Evolutionary conservation across 2,113 vertebrate species (phyloP).

Genomic region (Passer domesticus): DNA sequence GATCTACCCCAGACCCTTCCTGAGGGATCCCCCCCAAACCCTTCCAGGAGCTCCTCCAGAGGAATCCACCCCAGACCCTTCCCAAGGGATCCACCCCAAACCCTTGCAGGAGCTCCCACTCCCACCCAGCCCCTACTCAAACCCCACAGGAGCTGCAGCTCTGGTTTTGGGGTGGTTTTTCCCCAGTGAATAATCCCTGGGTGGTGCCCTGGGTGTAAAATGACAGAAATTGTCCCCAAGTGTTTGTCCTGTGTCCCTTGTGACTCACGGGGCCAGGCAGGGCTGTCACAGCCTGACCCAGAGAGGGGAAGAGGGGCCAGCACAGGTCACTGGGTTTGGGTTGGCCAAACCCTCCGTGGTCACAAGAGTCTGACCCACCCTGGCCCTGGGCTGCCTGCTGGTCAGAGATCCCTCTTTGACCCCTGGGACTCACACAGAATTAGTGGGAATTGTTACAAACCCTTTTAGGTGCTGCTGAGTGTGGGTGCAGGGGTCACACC

Average conservation of each 20-base stretch:
- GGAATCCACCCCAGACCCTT: neutral
- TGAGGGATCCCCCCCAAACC: neutral
- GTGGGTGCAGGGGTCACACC: too few species aligned
- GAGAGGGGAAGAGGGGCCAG: neutral
- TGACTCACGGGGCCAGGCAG: neutral
- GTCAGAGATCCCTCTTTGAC: fast-evolving
- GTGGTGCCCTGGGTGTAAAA: neutral
- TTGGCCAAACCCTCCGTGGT: neutral
- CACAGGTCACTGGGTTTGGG: fast-evolving
- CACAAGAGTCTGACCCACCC: neutral
- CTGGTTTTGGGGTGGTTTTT: neutral
- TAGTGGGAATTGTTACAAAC: too few species aligned
- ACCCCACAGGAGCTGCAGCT: neutral
- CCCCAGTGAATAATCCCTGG: neutral
- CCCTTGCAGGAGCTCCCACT: neutral
- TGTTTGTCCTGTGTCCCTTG: neutral
- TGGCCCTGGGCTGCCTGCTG: neutral
- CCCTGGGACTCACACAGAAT: fast-evolving
- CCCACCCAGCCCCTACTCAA: neutral
- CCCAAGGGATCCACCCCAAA: neutral
- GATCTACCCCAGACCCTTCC: neutral
- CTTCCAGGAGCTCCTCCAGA: neutral
- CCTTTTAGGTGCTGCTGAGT: neutral
- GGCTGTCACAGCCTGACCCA: neutral
- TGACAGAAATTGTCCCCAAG: neutral